phyloP scores from a whole-genome alignment of 1,140 invertebrate species.

The Caligus rogercresseyi region DNA sequence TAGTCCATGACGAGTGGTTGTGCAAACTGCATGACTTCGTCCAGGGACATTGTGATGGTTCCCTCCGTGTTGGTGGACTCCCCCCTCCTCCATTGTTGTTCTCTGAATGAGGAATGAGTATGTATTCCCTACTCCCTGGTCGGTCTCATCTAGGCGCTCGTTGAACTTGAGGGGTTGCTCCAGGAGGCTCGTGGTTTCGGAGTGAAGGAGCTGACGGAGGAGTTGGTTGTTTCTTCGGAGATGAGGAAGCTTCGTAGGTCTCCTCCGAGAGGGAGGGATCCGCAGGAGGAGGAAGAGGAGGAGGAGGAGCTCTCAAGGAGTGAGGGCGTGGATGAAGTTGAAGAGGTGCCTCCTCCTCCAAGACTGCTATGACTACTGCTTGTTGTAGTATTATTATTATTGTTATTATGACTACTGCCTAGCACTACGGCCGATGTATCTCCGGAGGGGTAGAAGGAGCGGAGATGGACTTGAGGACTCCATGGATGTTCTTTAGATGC shows the following conservation, averaged over 20 bases:
- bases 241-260: not conserved
- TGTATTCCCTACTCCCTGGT: not conserved
- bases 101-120: not conserved
- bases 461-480: slow-evolving; percentile 1
- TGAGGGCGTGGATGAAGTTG: not conserved
- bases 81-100: not conserved
- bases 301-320: not conserved
- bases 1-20: slow-evolving; percentile 1
- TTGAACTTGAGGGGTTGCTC: not conserved
- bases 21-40: slow-evolving; percentile 16
- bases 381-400: too few species aligned
- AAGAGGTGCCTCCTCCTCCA: not conserved
- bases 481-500: slow-evolving; percentile 18
- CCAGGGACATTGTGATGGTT: slow-evolving; percentile 17
- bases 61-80: not conserved
- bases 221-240: slow-evolving; percentile 4
- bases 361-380: not conserved
- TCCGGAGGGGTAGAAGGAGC: not conserved
- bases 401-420: too few species aligned
- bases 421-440: too few species aligned
- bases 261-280: not conserved
- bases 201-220: slow-evolving; percentile 13
- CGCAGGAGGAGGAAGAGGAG: not conserved
- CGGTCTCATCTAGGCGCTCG: not conserved
- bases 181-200: too few species aligned